Percentiles rank a stretch among this genome's conserved stretches.
Conservation (phyloP, 2,888 invertebrate species). For the Caenorhabditis macrosperma region DNA sequence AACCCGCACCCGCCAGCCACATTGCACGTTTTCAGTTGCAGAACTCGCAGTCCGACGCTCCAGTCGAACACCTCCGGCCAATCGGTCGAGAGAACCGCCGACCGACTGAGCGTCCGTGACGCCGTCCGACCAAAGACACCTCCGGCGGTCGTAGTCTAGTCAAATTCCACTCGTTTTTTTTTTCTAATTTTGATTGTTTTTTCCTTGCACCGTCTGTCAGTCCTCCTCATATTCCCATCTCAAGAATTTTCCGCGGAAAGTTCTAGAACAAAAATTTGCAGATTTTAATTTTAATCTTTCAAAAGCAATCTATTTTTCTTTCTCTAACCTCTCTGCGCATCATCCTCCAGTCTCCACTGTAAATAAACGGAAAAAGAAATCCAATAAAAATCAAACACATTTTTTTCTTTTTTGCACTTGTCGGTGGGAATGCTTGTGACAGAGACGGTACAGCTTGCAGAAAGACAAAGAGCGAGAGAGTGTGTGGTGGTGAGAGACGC, state of each 20-base stretch:
- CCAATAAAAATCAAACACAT: constrained; percentile 3
- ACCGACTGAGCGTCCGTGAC: constrained; percentile 62
- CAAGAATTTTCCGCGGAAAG: not conserved
- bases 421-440: constrained; percentile 6
- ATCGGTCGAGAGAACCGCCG: constrained; percentile 52
- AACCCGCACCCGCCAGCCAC: not conserved
- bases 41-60: constrained; percentile 67
- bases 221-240: not conserved
- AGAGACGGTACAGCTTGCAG: not conserved
- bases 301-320: not conserved
- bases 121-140: constrained; percentile 67
- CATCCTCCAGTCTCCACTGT: constrained; percentile 2
- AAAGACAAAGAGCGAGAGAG: constrained; percentile 18
- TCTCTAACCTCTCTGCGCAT: no score
- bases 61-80: constrained; percentile 63
- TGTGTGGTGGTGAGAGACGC: constrained; percentile 7
- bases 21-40: constrained; percentile 5
- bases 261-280: no score
- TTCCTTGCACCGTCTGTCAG: not conserved
- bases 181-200: constrained; percentile 2
- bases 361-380: constrained; percentile 16
- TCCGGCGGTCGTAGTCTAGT: constrained; percentile 44
- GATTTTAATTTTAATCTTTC: not conserved
- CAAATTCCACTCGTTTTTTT: constrained; percentile 3
- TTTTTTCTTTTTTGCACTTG: not conserved